Conservation (phyloP, 2,113 vertebrate species). For the Rhynchopsitta pachyrhyncha region DNA sequence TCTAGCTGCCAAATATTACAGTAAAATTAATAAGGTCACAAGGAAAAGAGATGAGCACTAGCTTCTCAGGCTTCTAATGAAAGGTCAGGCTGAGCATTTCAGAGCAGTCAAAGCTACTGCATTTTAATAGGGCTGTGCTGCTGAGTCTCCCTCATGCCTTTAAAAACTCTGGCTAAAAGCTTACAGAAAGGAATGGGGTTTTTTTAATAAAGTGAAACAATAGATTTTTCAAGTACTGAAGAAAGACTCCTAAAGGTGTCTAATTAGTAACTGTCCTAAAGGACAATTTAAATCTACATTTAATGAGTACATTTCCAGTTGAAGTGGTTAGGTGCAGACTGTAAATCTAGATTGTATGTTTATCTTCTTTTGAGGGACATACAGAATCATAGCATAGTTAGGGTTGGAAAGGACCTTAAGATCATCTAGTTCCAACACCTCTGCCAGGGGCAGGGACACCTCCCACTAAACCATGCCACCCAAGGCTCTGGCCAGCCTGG, state of each 20-base stretch:
- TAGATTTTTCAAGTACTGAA: not conserved
- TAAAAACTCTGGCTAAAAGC: not conserved
- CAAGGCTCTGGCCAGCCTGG: too few species aligned
- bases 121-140: not conserved
- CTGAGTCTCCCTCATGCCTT: not conserved
- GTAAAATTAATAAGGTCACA: not conserved
- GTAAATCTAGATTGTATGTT: not conserved
- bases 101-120: not conserved
- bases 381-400: not conserved
- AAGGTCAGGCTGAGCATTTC: not conserved
- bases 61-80: not conserved
- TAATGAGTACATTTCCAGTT: not conserved
- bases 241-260: not conserved
- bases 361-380: not conserved
- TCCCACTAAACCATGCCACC: too few species aligned
- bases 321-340: not conserved
- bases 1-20: not conserved
- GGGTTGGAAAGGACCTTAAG: too few species aligned
- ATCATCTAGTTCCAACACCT: too few species aligned
- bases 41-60: not conserved
- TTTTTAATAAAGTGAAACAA: not conserved
- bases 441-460: too few species aligned
- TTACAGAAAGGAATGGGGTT: not conserved
- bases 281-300: not conserved
- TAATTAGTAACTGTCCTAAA: too few species aligned